Evolutionary conservation across 2,797 vertebrate genomes (phyloP).

Genomic region (Ateles fusciceps): DNA sequence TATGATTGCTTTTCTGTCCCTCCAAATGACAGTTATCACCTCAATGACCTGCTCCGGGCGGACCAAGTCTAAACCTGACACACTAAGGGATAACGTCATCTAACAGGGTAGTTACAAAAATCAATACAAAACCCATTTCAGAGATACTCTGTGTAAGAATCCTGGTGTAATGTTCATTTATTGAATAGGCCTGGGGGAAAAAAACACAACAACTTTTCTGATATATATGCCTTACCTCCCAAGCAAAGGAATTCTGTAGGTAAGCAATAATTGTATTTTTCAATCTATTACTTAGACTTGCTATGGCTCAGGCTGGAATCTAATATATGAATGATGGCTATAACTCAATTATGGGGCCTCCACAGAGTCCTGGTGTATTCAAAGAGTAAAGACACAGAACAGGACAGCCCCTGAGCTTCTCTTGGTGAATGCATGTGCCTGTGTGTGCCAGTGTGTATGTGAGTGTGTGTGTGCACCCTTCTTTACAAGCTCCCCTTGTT

Average conservation of each 20-base stretch:
- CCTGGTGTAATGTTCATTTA: slow-evolving; percentile 98
- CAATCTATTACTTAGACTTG: slow-evolving; percentile 94
- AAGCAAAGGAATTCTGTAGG: slow-evolving; percentile 93
- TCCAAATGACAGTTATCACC: slow-evolving; percentile 99
- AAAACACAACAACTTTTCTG: slow-evolving; percentile 94
- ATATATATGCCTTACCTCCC: slow-evolving; percentile 93
- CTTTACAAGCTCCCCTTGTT: not conserved
- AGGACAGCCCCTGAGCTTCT: slow-evolving; percentile 50
- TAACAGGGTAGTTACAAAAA: slow-evolving; percentile 99
- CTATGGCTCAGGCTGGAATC: slow-evolving; percentile 83
- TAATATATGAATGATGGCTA: slow-evolving; percentile 88
- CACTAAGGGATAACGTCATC: slow-evolving; percentile 99
- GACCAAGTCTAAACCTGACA: slow-evolving; percentile 97
- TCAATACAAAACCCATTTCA: slow-evolving; percentile 99
- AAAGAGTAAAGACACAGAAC: slow-evolving; percentile 73
- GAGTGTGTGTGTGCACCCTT: not conserved
- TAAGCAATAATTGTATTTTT: slow-evolving; percentile 95
- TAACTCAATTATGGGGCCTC: slow-evolving; percentile 88
- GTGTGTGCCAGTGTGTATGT: not conserved
- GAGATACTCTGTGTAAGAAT: slow-evolving; percentile 95
- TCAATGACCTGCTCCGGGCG: slow-evolving; percentile 99
- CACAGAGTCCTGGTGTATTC: slow-evolving; percentile 70
- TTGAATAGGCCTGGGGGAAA: slow-evolving; percentile 97
- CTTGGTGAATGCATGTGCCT: slow-evolving; percentile 31
- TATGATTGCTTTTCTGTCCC: slow-evolving; percentile 99